phyloP scores from a whole-genome alignment of 2,888 invertebrate species.

The Lepas anatifera region DNA sequence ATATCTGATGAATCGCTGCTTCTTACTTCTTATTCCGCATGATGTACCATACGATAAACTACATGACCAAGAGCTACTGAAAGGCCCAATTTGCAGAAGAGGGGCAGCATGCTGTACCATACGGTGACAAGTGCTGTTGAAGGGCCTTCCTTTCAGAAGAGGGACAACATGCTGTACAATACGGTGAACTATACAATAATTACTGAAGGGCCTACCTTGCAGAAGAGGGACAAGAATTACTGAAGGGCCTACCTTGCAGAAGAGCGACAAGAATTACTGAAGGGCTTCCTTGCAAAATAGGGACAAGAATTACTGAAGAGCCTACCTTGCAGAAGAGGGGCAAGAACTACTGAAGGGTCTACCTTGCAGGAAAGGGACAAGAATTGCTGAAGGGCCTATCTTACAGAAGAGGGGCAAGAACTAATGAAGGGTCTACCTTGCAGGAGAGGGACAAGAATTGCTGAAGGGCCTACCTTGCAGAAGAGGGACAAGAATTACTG shows the following conservation, averaged over 20 bases:
- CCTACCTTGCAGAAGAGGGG: constrained; percentile 97
- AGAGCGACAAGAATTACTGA: constrained; percentile 58
- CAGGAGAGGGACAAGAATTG: background rate
- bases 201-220: constrained; percentile 46
- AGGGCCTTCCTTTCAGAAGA: constrained; percentile 14
- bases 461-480: constrained; percentile 81
- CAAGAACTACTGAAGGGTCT: too few relatives aligned
- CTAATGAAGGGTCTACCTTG: constrained; percentile 68
- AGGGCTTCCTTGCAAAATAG: constrained; percentile 54
- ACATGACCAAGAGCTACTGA: too few relatives aligned
- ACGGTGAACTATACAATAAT: too few relatives aligned
- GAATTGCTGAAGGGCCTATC: constrained; percentile 61
- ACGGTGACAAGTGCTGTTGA: background rate
- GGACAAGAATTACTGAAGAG: constrained; percentile 35
- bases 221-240: background rate
- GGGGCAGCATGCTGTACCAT: background rate
- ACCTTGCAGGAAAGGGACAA: background rate
- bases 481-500: constrained; percentile 97
- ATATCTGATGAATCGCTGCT: too few relatives aligned
- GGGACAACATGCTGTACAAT: constrained; percentile 14
- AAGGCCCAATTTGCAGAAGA: too few relatives aligned
- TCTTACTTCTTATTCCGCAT: too few relatives aligned
- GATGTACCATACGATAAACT: too few relatives aligned
- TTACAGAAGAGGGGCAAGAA: constrained; percentile 95
- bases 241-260: constrained; percentile 47